Conservation (phyloP, 2,888 invertebrate species). For the Fragum fragum region DNA sequence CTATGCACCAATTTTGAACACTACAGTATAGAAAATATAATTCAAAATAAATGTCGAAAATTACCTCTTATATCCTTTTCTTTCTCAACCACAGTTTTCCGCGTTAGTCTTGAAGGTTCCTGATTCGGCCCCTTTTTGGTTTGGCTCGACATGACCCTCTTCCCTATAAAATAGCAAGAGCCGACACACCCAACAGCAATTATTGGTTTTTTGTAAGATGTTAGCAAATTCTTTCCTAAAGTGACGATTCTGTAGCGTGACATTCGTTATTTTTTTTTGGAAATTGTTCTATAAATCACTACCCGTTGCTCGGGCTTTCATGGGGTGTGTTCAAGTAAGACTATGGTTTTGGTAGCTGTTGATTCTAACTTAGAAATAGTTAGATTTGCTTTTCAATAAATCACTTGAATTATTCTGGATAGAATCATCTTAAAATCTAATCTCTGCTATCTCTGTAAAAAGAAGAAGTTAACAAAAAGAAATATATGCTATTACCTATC, state of each 20-base stretch:
- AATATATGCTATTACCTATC: no score
- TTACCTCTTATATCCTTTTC: slow-evolving; percentile 23
- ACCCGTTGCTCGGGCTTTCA: background rate
- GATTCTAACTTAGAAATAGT: background rate
- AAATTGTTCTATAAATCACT: no score
- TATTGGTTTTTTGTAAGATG: background rate
- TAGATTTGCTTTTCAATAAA: no score
- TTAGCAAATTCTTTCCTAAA: slow-evolving; percentile 14
- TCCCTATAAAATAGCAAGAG: slow-evolving; percentile 4
- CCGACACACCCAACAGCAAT: background rate
- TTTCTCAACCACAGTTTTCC: slow-evolving; percentile 15
- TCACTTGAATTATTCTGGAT: no score
- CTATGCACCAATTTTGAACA: no score
- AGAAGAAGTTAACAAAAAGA: no score
- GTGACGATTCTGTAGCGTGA: slow-evolving; percentile 8
- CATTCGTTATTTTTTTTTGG: slow-evolving; percentile 12
- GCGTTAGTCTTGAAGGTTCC: background rate
- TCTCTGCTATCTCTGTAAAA: no score
- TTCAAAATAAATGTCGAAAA: background rate
- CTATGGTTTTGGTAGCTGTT: background rate
- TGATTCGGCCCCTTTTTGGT: background rate
- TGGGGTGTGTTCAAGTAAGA: background rate
- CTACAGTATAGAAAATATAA: no score
- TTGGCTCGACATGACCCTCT: slow-evolving; percentile 1
- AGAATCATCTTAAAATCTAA: no score